Base-by-base conservation (phyloP, 2,797 vertebrate genomes). In the Aeoliscus strigatus region DNA sequence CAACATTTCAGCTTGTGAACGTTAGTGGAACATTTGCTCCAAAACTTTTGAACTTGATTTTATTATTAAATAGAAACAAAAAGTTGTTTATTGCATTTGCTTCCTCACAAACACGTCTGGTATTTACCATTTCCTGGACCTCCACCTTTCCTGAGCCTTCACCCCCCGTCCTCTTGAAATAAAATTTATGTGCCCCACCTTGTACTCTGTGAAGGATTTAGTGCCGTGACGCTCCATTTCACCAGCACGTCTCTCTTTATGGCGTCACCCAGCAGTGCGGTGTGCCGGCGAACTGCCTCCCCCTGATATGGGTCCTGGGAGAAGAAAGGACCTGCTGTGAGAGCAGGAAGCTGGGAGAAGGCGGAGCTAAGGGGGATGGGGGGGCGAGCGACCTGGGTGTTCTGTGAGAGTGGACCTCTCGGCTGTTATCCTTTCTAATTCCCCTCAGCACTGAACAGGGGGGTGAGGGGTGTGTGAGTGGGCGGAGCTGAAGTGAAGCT, bases 301-400 rank as follows among this genome's bases (percentile, higher is more conserved):
- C 43, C 68, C 55, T 59, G 54, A 70, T 76, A 71, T 60, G 44
- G n/a, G 70, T 28, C 32, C 29, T 30, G 23, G 42, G 56, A 69
- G 53, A 70, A 74, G 69, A 79, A 75, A 65, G 59, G 56, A 33
- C 72, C 67, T 65, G 54, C 73, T 72, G 74, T 82, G 59, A 65
- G 48, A 68, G 64, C 59, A 52, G 66, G 71, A 68, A 61, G 60
- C 60, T 41, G 14, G 1, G 51, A 69, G 66, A 69, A 82, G 86
- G 64, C 61, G 70, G 60, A 60, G 41, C 42, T 36, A 28, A 44
- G 17, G 40, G n/a, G n/a, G n/a, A n/a, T n/a, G 47, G 47, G 76
- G 84, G 51, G 63, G 46, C 46, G 45, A 83, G 85, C 90, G 72
- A 90, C 90, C 80, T 94, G 93, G 93, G 93, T 94, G 92, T 94